These are phyloP conservation scores for Scaptomyza reducta DNA, from an alignment of 2,888 invertebrate genomes.

Conservation along the genomic window DNA sequence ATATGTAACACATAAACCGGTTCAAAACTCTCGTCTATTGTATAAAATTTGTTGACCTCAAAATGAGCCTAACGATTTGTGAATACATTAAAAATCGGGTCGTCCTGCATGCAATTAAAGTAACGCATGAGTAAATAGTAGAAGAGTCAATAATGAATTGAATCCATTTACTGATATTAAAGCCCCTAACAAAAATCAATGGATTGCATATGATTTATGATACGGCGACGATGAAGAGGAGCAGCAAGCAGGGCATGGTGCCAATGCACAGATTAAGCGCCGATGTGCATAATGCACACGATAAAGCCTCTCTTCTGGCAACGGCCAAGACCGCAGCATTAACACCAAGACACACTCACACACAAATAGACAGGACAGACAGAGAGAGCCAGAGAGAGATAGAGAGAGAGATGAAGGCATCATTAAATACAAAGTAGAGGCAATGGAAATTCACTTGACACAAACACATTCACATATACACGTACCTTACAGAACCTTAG, in stretches of 20 bases:
- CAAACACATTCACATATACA: background rate
- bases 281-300: conserved; percentile 65
- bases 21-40: background rate
- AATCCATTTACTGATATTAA: conserved; percentile 49
- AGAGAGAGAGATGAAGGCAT: conserved; percentile 8
- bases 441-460: conserved; percentile 6
- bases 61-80: background rate
- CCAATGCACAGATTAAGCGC: conserved; percentile 46
- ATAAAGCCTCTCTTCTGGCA: conserved; percentile 37
- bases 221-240: background rate
- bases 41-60: background rate
- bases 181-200: conserved; percentile 56
- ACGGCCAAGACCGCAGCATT: conserved; percentile 51
- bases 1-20: background rate
- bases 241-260: conserved; percentile 25
- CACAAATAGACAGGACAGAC: background rate
- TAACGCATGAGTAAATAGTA: conserved; percentile 31
- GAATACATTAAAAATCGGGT: background rate
- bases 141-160: conserved; percentile 52
- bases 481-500: background rate
- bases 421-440: conserved; percentile 29
- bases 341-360: conserved; percentile 35
- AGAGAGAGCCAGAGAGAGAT: background rate
- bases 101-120: conserved; percentile 13
- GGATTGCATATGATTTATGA: conserved; percentile 55